Conservation (phyloP, 2,113 vertebrate genomes). For the Odobenus rosmarus region DNA sequence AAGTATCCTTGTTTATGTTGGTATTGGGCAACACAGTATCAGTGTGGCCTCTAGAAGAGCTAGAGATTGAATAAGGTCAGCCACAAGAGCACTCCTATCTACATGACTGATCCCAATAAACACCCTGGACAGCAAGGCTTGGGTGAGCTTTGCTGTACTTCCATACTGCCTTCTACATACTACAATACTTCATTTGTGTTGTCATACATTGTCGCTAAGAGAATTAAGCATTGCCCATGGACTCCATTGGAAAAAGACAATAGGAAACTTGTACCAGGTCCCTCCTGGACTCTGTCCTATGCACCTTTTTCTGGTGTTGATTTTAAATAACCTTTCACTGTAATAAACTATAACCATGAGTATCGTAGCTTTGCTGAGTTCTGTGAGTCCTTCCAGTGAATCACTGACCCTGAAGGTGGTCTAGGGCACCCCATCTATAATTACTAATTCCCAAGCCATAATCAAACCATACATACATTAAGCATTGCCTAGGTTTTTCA, state of each 20-base stretch:
- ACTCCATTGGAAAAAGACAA: neutral
- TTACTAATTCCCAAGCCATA: slow-evolving; percentile 30
- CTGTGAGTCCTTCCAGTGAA: neutral
- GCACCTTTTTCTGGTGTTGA: neutral
- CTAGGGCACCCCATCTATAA: neutral
- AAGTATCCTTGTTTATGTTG: neutral
- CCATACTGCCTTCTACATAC: neutral
- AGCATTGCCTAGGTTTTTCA: neutral
- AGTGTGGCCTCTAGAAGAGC: neutral
- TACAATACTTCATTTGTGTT: neutral
- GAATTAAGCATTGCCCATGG: neutral
- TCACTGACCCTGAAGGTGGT: neutral
- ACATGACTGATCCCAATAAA: neutral
- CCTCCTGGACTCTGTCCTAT: neutral
- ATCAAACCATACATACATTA: neutral
- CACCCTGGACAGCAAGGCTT: neutral
- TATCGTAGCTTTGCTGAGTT: neutral
- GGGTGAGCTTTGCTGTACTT: neutral
- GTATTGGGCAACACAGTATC: neutral
- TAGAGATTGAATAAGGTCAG: neutral
- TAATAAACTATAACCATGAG: neutral
- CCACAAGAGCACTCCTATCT: neutral
- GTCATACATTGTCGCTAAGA: neutral
- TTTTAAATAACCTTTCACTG: neutral
- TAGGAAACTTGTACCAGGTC: neutral